Evolutionary conservation across 2,797 vertebrate species (phyloP).

Genomic region (Pelochelys cantorii): DNA sequence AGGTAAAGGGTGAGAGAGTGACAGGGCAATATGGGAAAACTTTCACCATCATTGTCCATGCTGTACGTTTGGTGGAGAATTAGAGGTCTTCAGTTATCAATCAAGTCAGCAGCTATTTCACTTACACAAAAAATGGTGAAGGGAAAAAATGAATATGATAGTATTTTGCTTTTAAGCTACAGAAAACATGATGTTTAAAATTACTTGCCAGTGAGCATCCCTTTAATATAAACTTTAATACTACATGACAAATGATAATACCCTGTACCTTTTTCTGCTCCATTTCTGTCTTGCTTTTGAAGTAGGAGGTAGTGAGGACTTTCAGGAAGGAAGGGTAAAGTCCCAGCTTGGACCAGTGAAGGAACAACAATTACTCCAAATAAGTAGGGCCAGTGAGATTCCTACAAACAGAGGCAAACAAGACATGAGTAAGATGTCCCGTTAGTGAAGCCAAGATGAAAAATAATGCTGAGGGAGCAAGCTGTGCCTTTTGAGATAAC

Average conservation of each 20-base stretch:
- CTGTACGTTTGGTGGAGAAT: neutral
- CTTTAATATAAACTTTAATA: neutral
- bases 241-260: neutral
- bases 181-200: neutral
- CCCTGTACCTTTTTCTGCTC: constrained; percentile 88
- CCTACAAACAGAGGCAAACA: constrained; percentile 76
- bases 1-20: neutral
- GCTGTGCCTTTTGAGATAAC: neutral
- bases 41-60: neutral
- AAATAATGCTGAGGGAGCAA: neutral
- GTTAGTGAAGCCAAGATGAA: neutral
- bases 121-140: neutral
- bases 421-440: neutral
- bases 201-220: neutral
- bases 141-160: neutral
- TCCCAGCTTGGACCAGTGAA: constrained; percentile 85
- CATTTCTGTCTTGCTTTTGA: constrained; percentile 85
- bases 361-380: constrained; percentile 89
- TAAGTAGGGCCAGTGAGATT: constrained; percentile 89
- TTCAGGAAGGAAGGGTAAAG: constrained; percentile 93
- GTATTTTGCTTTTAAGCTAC: neutral
- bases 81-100: neutral
- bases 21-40: neutral
- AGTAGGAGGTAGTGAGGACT: constrained; percentile 94
- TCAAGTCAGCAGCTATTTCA: neutral